Conservation (phyloP, 1,140 invertebrate species). For the Orius insidiosus region DNA sequence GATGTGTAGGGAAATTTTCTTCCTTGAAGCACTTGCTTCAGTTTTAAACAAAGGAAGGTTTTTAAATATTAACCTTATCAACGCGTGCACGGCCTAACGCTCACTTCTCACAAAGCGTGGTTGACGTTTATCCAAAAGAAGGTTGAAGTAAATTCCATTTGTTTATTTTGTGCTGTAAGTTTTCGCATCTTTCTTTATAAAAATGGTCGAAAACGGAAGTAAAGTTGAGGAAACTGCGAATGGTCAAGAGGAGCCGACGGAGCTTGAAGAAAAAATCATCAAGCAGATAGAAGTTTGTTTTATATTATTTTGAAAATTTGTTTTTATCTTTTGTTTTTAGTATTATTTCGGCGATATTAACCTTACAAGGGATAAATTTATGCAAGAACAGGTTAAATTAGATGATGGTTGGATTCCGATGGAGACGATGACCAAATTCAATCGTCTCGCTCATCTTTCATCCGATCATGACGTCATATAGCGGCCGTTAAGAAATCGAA, state of each 20-base stretch:
- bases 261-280: constrained; percentile 11
- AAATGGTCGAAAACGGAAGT: not conserved
- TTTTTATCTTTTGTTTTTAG: constrained; percentile 28
- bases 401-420: constrained; percentile 84
- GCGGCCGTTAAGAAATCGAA: constrained; percentile 54
- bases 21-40: no score
- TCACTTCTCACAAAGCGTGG: no score
- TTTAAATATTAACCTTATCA: no score
- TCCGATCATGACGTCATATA: constrained; percentile 51
- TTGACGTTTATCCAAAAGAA: no score
- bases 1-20: no score
- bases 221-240: not conserved
- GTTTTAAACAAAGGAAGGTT: no score
- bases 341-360: constrained; percentile 78
- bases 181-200: no score
- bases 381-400: constrained; percentile 62
- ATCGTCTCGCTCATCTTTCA: constrained; percentile 57
- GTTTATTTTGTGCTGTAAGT: no score
- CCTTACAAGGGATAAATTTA: constrained; percentile 74
- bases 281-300: constrained; percentile 10
- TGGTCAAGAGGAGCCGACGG: not conserved
- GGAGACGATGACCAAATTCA: constrained; percentile 71
- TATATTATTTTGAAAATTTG: not conserved
- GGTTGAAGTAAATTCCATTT: no score
- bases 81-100: no score